Conservation (phyloP, 2,888 invertebrate species). For the Orchesellides sinensis region DNA sequence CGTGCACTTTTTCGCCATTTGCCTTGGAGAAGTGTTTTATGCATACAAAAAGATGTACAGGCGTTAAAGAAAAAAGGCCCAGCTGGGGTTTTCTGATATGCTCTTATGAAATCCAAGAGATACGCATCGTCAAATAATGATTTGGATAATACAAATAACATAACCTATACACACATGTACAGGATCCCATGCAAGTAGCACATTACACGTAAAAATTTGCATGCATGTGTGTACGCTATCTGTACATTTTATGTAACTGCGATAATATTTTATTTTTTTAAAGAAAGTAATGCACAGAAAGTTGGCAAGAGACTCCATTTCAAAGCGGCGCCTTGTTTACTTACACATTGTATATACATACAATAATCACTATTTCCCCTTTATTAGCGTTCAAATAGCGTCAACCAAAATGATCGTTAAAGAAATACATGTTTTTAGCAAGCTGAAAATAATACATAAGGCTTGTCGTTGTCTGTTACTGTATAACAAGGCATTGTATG, state of each 20-base stretch:
- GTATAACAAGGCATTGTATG: too few species aligned
- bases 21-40: constrained; percentile 17
- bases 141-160: neutral
- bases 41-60: neutral
- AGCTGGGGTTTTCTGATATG: constrained; percentile 25
- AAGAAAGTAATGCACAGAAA: constrained; percentile 31
- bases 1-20: constrained; percentile 23
- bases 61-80: constrained; percentile 12
- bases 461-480: constrained; percentile 14
- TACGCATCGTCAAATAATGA: constrained; percentile 23
- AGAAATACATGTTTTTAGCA: neutral
- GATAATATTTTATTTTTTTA: neutral
- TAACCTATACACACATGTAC: neutral
- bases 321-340: constrained; percentile 29
- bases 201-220: neutral
- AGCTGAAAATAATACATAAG: constrained; percentile 13
- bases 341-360: neutral
- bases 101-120: constrained; percentile 4
- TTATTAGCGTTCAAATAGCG: too few species aligned
- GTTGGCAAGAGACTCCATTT: constrained; percentile 23
- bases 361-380: too few species aligned
- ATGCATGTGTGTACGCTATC: neutral
- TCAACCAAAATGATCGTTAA: constrained; percentile 6
- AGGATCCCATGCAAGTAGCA: neutral
- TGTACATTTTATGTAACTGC: neutral